phyloP scores from a whole-genome alignment of 2,797 vertebrate species.

The Sebastes kiyomatsui region DNA sequence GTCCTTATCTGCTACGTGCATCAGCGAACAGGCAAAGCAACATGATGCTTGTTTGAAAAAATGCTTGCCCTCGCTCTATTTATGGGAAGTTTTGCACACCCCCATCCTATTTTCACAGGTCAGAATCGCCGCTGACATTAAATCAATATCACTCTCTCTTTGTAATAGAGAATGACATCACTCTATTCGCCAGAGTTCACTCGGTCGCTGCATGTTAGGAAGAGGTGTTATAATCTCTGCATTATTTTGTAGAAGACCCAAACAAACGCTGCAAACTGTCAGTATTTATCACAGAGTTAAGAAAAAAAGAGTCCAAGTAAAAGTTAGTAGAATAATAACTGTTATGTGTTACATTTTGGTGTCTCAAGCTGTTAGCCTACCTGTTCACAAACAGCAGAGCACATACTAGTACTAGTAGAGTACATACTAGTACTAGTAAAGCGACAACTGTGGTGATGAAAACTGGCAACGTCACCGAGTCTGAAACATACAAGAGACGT shows the following conservation, averaged over 20 bases:
- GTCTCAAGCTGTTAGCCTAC: constrained; percentile 12
- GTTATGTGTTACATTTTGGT: background rate
- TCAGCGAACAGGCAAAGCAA: no score
- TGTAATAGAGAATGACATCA: no score
- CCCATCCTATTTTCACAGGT: no score
- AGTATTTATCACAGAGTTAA: background rate
- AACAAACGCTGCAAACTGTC: background rate
- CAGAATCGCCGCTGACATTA: no score
- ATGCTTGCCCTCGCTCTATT: no score
- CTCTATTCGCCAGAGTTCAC: accelerated
- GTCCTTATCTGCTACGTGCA: no score
- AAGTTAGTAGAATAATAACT: background rate
- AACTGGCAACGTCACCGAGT: accelerated
- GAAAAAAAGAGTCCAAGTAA: background rate
- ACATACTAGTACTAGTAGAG: no score
- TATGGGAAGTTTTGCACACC: accelerated
- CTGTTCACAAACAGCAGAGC: constrained; percentile 27
- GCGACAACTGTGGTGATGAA: background rate
- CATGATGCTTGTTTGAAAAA: no score
- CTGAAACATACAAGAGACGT: background rate
- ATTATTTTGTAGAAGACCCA: background rate
- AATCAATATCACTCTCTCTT: no score
- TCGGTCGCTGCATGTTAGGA: no score
- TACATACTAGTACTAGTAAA: no score
- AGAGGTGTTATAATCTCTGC: background rate